Evolutionary conservation across 2,113 vertebrate genomes (phyloP), one percentile per base, ranked within the genome.

Genomic region (Proterorhinus semilunaris): DNA sequence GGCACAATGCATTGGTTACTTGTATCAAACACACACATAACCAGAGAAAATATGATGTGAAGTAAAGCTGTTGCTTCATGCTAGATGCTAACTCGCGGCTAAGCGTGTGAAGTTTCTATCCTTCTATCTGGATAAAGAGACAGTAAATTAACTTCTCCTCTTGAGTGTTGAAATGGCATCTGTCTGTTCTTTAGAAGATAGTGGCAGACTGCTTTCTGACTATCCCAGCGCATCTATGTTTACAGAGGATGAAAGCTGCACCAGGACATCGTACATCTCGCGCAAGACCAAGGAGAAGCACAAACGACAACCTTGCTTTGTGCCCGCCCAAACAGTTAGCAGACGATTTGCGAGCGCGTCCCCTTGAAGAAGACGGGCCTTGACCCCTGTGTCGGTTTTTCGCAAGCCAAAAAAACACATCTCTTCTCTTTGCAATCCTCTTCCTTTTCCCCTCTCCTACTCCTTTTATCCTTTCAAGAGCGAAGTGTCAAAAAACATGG

Each of bases 401-500:
- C 66, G 43, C 70, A 58, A 83, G 66, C 64, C 58, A 61, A 72
- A 69, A 36, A 36, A 36, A 36, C 3, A 36, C 27, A 4, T 5
- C 6, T 78, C 73, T 66, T 80, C 71, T 75, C 47, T 74, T 74
- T 17, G 2, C 71, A 61, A 71, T 81, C 65, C 69, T 48, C 46
- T 6, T 2, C 9, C 67, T 55, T 44, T 65, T 76, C 48, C 76
- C 53, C 10, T 55, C 55, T 74, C 68, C 45, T 46, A 57, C 62
- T 67, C 45, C 84, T 58, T 71, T 83, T 77, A 78, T 87, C 77
- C 69, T 87, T 83, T 81, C 83, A 87, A 85, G 83, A 86, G 85
- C 66, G 45, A 78, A 69, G 77, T 82, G 90, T 90, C 86, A 91
- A 80, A 90, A 89, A 89, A 84, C 76, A 84, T 79, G 86, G 71